Evolutionary conservation across 2,797 vertebrate genomes (phyloP).

Genomic region (Tarsius wallacei): DNA sequence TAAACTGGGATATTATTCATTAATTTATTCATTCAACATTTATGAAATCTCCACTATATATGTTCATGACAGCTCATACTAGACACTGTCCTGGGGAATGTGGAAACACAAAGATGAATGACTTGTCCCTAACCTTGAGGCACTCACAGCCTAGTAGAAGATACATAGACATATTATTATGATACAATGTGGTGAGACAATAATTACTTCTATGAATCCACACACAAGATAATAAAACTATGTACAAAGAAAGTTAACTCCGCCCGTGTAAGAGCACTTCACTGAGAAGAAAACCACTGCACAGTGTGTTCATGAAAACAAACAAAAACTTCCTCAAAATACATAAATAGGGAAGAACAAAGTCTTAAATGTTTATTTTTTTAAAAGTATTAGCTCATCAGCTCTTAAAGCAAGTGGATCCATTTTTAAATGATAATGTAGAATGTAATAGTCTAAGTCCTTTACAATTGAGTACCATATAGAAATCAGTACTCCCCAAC

Average conservation of each 20-base stretch:
- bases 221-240: slow-evolving; percentile 29
- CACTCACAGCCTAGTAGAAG: not conserved
- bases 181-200: not conserved
- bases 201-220: not conserved
- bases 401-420: not conserved
- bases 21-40: not conserved
- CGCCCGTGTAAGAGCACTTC: not conserved
- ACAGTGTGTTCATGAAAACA: not conserved
- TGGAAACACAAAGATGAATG: not conserved
- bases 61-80: not conserved
- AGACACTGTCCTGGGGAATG: not conserved
- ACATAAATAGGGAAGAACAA: not conserved
- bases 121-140: not conserved
- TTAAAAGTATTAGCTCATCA: not conserved
- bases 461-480: not conserved
- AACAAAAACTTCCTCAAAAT: not conserved
- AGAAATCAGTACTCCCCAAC: not conserved
- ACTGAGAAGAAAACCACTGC: not conserved
- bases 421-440: not conserved
- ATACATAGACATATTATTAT: not conserved
- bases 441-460: not conserved
- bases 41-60: not conserved
- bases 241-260: not conserved
- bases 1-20: not conserved
- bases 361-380: not conserved